Conservation (phyloP, 2,113 vertebrate species). For the Anolis carolinensis region DNA sequence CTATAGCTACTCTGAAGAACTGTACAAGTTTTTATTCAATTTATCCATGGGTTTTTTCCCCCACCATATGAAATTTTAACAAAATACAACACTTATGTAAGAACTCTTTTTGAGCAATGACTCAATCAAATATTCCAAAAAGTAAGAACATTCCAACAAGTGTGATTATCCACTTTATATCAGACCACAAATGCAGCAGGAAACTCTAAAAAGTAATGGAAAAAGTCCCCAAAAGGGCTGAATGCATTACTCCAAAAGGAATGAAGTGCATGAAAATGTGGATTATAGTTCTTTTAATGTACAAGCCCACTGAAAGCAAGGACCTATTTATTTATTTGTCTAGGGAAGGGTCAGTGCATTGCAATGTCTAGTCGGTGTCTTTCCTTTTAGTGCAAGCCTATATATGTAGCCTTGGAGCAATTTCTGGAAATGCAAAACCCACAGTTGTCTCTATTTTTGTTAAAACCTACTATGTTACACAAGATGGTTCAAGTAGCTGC, state of each 20-base stretch:
- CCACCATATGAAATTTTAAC: not conserved
- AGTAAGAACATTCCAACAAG: not conserved
- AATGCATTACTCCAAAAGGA: not conserved
- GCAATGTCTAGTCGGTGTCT: not conserved
- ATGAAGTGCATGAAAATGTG: not conserved
- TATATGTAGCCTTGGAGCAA: not conserved
- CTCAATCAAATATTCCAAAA: not conserved
- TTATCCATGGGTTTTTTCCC: not conserved
- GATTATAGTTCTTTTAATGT: not conserved
- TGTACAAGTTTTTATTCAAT: not conserved
- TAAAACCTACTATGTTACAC: not conserved
- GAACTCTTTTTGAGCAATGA: not conserved
- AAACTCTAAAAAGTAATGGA: not conserved
- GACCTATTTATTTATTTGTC: not conserved
- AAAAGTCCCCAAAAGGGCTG: not conserved
- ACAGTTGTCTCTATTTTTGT: not conserved
- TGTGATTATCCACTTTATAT: not conserved
- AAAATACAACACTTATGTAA: not conserved
- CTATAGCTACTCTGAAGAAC: not conserved
- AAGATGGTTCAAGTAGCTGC: not conserved
- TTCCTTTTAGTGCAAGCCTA: not conserved
- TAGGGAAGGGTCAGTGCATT: not conserved
- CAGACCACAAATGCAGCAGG: not conserved
- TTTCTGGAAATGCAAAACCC: not conserved
- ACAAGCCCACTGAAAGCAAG: not conserved